Evolutionary conservation across 2,888 invertebrate species (phyloP), one percentile per base, ranked within the genome.

Genomic region (Drosophila phalerata): DNA sequence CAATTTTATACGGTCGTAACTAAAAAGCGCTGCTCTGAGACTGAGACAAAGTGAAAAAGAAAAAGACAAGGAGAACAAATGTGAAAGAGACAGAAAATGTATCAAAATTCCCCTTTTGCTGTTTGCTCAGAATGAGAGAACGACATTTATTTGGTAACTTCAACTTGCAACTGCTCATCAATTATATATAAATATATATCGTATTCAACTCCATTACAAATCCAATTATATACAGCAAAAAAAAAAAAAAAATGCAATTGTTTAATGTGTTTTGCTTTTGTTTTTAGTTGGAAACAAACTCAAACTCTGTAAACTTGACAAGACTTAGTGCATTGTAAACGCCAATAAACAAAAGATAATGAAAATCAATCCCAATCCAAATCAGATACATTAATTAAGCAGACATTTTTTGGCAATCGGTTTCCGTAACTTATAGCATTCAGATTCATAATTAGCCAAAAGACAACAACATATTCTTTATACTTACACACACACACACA

Each of bases 301-400:
- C 37, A 55, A 55, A 55, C 55, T 55, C 30, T 51, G 58, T 64
- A 65, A 51, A 76, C 62, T 75, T 68, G 69, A 73, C 58, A 85
- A 85, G 85, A 81, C 85, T 81, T 75, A 68, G 60, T 66, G 71
- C 51, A 69, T 69, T 67, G 43, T 55, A 55, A 69, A 69, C 48
- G 25, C 38, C 53, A 51, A n/a, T 57, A 71, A 65, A 56, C 30
- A 47, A 57, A 62, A 49, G 6, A 40, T 17, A 37, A 48, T 34
- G n/a, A 15, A 51, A 32, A 60, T 30, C 17, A 42, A 55, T 22
- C 42, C 32, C 58, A 51, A 52, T 17, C 28, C 32, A 53, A 53
- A 40, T 42, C 13, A 28, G 15, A 53, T 19, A 42, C 17, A 34
- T 22, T 37, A 37, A n/a, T 19, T 11, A 25, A 57, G 34, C 43